Percentiles rank a stretch among this genome's conserved stretches.
Evolutionary conservation across 2,113 vertebrate species (phyloP).

Genomic region (Anas platyrhynchos): DNA sequence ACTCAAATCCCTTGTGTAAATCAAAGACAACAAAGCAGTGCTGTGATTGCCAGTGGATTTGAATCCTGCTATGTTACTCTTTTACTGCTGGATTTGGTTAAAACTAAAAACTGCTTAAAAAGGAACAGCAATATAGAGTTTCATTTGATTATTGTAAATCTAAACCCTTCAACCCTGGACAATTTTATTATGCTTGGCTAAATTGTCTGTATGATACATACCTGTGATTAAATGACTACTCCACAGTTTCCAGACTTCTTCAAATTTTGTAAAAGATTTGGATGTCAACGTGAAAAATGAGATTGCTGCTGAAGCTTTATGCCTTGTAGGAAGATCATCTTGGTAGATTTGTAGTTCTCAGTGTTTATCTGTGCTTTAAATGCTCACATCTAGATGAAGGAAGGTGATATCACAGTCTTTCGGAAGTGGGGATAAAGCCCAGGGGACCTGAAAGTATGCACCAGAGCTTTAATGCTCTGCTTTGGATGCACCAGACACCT

Average conservation of each 20-base stretch:
- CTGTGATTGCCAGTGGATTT: neutral
- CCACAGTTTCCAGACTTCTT: neutral
- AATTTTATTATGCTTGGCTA: neutral
- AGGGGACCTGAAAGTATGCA: neutral
- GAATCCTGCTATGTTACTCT: neutral
- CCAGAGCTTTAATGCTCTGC: neutral
- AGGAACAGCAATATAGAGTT: neutral
- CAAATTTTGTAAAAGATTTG: neutral
- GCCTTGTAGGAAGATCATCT: neutral
- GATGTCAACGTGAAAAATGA: neutral
- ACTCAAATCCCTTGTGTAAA: neutral
- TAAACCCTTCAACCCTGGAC: neutral
- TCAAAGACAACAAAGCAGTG: neutral
- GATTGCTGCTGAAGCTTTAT: neutral
- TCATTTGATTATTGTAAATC: neutral
- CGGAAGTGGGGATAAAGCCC: neutral
- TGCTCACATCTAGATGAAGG: neutral
- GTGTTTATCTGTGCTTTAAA: neutral
- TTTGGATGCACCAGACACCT: neutral
- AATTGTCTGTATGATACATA: neutral
- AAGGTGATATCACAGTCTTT: neutral
- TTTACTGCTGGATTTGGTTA: conserved; percentile 4
- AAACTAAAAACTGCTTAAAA: neutral
- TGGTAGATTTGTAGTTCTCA: neutral
- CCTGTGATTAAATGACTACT: neutral